These are phyloP conservation scores for Elysia crispata DNA, from an alignment of 2,888 invertebrate genomes.

Conservation along the genomic window DNA sequence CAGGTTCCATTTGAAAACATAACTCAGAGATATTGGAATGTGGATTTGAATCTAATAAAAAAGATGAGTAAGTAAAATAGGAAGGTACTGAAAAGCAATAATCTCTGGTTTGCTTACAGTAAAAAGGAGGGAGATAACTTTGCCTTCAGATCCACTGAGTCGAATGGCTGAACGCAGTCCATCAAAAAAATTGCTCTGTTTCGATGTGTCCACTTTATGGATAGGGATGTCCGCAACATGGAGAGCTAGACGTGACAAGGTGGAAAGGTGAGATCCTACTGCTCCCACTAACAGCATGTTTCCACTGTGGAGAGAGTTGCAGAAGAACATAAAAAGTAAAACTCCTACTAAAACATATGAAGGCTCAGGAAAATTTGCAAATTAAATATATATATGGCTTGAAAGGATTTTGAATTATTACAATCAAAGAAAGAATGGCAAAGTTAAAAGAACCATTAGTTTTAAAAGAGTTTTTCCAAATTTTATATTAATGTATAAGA, in stretches of 20 bases:
- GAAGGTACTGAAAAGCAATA: background rate
- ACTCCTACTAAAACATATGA: background rate
- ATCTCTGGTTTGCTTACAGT: conserved; percentile 64
- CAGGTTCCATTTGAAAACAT: background rate
- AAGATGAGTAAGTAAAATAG: background rate
- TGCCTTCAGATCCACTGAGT: conserved; percentile 76
- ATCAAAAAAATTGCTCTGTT: conserved; percentile 76
- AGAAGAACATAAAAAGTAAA: background rate
- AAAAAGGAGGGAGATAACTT: conserved; percentile 74
- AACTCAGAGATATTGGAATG: background rate
- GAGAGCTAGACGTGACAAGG: conserved; percentile 75
- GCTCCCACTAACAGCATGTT: conserved; percentile 76
- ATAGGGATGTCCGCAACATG: conserved; percentile 76
- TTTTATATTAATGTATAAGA: background rate
- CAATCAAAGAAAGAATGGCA: too few species aligned
- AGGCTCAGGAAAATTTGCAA: background rate
- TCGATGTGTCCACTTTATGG: conserved; percentile 74
- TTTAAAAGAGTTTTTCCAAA: too few species aligned
- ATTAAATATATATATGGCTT: too few species aligned
- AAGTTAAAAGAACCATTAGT: too few species aligned
- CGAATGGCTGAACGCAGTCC: conserved; percentile 77
- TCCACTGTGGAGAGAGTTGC: conserved; percentile 64
- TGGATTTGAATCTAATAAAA: too few species aligned
- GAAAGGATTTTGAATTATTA: too few species aligned
- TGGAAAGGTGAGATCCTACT: conserved; percentile 75